Conservation (phyloP, 1,140 invertebrate species). For the Drosophila carrolli region DNA sequence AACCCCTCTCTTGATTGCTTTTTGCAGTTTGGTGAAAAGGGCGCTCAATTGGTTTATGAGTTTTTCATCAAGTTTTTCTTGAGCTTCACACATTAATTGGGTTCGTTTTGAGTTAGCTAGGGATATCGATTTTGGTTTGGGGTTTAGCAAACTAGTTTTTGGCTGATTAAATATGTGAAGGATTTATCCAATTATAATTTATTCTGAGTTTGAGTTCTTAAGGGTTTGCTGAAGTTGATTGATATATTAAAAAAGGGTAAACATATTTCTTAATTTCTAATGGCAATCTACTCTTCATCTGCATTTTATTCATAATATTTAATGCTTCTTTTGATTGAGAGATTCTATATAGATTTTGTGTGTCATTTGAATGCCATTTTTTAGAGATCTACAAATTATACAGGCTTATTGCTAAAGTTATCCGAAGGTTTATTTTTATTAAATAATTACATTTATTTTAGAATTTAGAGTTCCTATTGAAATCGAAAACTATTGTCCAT, state of each 20-base stretch:
- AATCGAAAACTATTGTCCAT: not conserved
- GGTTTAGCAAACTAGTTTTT: constrained; percentile 10
- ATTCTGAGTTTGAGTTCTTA: not conserved
- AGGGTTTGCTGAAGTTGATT: constrained; percentile 9
- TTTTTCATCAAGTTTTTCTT: constrained; percentile 36
- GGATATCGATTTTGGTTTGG: constrained; percentile 11
- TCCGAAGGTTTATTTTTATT: too few species aligned
- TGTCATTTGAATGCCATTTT: too few species aligned
- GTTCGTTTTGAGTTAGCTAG: not conserved
- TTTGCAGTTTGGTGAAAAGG: constrained; percentile 10
- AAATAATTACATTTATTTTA: too few species aligned
- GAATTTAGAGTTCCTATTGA: not conserved
- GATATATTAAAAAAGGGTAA: not conserved
- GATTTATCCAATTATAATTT: constrained; percentile 16
- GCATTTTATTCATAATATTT: too few species aligned
- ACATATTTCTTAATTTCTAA: not conserved
- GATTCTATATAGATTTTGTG: too few species aligned
- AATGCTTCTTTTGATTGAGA: too few species aligned
- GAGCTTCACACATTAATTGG: constrained; percentile 15
- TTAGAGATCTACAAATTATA: too few species aligned
- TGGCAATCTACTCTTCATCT: too few species aligned
- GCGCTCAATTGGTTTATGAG: constrained; percentile 45
- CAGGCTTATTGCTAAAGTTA: too few species aligned
- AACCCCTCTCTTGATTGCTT: constrained; percentile 32
- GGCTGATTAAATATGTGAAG: constrained; percentile 6